phyloP scores from a whole-genome alignment of 1,140 invertebrate species.

The Trinorchestia longiramus region DNA sequence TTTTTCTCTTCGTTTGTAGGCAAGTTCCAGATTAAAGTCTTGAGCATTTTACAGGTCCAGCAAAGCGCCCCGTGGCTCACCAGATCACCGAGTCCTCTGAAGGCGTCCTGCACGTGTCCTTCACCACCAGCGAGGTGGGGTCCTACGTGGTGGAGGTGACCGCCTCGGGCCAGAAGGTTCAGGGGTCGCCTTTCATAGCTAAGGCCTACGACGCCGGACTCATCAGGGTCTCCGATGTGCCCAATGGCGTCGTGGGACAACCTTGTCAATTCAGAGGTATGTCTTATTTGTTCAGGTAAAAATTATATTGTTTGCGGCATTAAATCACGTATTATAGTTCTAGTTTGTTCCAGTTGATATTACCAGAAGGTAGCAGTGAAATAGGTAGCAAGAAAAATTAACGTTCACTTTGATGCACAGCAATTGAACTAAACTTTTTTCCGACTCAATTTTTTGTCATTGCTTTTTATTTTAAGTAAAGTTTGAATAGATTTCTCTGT shows the following conservation, averaged over 20 bases:
- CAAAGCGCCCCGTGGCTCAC: conserved; percentile 67
- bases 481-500: no score
- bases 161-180: conserved; percentile 82
- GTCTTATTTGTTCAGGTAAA: conserved; percentile 60
- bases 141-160: conserved; percentile 89
- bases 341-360: no score
- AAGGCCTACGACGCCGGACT: conserved; percentile 94
- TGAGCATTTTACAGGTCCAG: conserved; percentile 58
- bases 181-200: conserved; percentile 82
- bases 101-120: conserved; percentile 88
- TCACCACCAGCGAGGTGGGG: conserved; percentile 90
- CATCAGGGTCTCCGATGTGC: conserved; percentile 91
- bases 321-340: no score
- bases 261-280: conserved; percentile 92
- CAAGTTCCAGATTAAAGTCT: neutral
- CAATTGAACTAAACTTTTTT: no score
- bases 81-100: conserved; percentile 72
- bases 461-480: no score
- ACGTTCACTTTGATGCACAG: no score
- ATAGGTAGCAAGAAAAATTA: no score
- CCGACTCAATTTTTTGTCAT: no score
- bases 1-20: neutral
- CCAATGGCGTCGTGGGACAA: conserved; percentile 88
- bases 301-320: no score
- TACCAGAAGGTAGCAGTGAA: no score